These are phyloP conservation scores for Solenodon paradoxus DNA, from an alignment of 2,113 vertebrate genomes.

Conservation along the genomic window DNA sequence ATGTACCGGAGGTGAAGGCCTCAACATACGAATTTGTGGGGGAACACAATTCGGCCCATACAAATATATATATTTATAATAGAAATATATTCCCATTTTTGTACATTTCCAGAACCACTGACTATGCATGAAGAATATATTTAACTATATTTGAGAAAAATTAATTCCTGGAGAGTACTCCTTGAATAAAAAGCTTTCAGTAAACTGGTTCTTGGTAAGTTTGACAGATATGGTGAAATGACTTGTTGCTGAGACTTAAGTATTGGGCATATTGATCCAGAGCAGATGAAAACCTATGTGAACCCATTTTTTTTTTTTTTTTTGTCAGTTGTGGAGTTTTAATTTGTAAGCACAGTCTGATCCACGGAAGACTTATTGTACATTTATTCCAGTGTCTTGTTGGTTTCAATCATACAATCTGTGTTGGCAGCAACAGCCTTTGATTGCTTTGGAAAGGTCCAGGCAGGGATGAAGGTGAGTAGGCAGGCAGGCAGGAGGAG, in stretches of 20 bases:
- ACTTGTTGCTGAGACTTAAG: not conserved
- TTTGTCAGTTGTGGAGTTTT: no score
- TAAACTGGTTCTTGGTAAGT: constrained; percentile 12
- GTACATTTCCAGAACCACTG: not conserved
- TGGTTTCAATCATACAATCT: no score
- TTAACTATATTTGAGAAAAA: constrained; percentile 31
- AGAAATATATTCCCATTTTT: not conserved
- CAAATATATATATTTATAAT: not conserved
- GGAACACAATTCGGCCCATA: not conserved
- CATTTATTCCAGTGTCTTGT: no score
- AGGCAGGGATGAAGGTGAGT: no score
- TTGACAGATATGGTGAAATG: constrained; percentile 2
- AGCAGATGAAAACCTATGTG: not conserved
- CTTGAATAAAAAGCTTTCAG: constrained; percentile 23
- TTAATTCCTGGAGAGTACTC: not conserved
- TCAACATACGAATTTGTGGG: no score
- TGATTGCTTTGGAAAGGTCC: no score
- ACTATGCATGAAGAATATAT: not conserved
- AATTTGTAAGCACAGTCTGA: no score
- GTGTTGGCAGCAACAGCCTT: no score
- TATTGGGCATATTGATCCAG: not conserved
- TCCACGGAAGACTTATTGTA: no score
- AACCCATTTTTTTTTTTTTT: no score
- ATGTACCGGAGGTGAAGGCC: not conserved
- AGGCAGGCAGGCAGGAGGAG: no score